Percentiles rank a stretch among this genome's conserved stretches.
phyloP scores from a whole-genome alignment of 2,797 vertebrate species.

The Amphiprion clarkii region DNA sequence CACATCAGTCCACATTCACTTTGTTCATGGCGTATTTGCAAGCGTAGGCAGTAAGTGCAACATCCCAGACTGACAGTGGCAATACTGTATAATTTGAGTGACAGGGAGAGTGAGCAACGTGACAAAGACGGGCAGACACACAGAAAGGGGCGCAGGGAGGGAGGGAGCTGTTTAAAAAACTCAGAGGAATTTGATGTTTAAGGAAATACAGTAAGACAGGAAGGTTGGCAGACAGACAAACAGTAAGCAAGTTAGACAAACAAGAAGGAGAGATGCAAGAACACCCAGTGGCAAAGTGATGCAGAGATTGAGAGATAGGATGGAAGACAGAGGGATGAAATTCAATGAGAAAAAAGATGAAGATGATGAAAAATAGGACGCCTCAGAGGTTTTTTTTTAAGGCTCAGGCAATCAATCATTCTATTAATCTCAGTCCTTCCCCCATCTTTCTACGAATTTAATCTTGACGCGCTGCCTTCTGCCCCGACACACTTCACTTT shows the following conservation, averaged over 20 bases:
- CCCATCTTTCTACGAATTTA: constrained; percentile 55
- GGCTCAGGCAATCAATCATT: constrained; percentile 72
- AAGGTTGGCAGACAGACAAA: constrained; percentile 33
- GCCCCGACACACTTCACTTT: constrained; percentile 29
- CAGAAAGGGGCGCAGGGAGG: constrained; percentile 13
- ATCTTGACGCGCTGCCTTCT: constrained; percentile 46
- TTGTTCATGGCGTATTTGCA: constrained; percentile 49
- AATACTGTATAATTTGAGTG: constrained; percentile 57
- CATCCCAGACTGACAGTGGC: constrained; percentile 52
- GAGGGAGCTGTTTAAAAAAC: constrained; percentile 8
- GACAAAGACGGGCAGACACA: constrained; percentile 30
- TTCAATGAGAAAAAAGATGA: constrained; percentile 58
- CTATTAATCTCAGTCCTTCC: constrained; percentile 72
- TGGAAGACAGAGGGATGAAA: constrained; percentile 46
- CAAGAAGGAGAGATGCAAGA: constrained; percentile 23
- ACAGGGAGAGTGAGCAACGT: constrained; percentile 26
- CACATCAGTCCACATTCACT: not conserved
- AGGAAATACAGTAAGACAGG: constrained; percentile 35
- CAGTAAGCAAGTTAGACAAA: constrained; percentile 41
- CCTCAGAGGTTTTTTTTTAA: constrained; percentile 40
- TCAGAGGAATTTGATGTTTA: constrained; percentile 28
- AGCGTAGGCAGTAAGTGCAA: constrained; percentile 35
- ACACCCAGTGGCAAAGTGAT: constrained; percentile 46
- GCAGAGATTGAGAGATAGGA: constrained; percentile 54
- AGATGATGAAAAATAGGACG: constrained; percentile 73